A percentile compares a stretch with the other conserved stretches of the same genome.
Conservation (phyloP, 2,113 vertebrate genomes). For the Phocoena sinus region DNA sequence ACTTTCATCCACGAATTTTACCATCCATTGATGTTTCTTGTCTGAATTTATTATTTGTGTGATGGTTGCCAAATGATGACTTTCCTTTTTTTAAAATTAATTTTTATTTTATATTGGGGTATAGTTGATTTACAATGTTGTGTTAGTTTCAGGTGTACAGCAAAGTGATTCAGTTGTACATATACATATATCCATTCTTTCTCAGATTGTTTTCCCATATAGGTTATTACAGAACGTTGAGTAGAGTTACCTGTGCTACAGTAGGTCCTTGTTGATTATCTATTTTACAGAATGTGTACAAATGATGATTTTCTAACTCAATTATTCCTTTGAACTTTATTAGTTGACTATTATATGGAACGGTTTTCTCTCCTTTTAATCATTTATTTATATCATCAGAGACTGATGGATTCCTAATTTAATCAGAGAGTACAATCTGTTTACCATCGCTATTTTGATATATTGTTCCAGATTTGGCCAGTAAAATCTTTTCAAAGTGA, state of each 20-base stretch:
- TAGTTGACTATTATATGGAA: background rate
- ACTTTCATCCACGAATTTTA: background rate
- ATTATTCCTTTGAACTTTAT: background rate
- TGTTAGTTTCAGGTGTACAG: too few species aligned
- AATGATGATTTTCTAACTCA: background rate
- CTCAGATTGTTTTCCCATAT: too few species aligned
- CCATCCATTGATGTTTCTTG: background rate
- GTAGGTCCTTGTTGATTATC: too few species aligned
- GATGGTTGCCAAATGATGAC: background rate
- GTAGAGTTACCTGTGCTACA: too few species aligned
- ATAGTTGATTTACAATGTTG: too few species aligned
- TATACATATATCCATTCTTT: too few species aligned
- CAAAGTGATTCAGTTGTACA: too few species aligned
- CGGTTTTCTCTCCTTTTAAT: background rate
- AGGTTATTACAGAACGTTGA: too few species aligned
- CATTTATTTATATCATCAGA: background rate
- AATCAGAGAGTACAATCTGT: background rate
- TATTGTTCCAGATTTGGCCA: background rate
- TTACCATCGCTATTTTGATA: background rate
- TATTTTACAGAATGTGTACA: background rate
- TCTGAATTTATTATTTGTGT: slow-evolving; percentile 14
- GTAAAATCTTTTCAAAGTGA: background rate
- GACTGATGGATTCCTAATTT: background rate
- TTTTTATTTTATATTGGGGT: background rate
- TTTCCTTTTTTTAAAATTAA: background rate